phyloP scores from a whole-genome alignment of 2,888 invertebrate species.

The Merodon equestris region DNA sequence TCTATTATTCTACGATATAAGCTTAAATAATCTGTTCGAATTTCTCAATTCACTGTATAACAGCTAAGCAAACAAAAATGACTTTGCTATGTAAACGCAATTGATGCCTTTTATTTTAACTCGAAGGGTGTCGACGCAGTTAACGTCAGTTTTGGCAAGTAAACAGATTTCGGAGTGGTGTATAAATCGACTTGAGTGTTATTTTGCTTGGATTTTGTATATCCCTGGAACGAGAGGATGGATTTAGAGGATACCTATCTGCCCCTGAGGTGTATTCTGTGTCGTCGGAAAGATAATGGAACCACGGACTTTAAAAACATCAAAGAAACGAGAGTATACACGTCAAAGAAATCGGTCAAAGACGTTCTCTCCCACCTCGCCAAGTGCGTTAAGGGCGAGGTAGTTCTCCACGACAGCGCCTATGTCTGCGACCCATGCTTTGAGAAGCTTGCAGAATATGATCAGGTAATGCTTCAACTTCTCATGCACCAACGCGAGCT shows the following conservation, averaged over 20 bases:
- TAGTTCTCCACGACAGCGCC: constrained; percentile 70
- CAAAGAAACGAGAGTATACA: constrained; percentile 72
- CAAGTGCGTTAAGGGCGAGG: constrained; percentile 74
- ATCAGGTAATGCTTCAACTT: constrained; percentile 75
- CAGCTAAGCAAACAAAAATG: too few species aligned
- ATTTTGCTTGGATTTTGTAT: neutral
- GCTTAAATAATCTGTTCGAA: too few species aligned
- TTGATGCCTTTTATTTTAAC: too few species aligned
- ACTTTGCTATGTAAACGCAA: too few species aligned
- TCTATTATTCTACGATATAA: too few species aligned
- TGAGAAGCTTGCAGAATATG: constrained; percentile 73
- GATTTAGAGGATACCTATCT: neutral
- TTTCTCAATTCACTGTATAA: too few species aligned
- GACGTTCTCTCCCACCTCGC: constrained; percentile 74
- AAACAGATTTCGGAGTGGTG: too few species aligned
- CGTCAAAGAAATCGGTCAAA: constrained; percentile 74
- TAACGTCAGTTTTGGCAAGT: too few species aligned
- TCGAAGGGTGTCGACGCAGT: too few species aligned
- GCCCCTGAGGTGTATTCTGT: constrained; percentile 30
- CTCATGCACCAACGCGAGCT: constrained; percentile 74
- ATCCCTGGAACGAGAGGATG: constrained; percentile 25
- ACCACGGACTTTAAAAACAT: constrained; percentile 70
- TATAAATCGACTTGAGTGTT: too few species aligned
- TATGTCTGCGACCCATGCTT: constrained; percentile 74
- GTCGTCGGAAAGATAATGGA: constrained; percentile 56